Percentiles rank a stretch among this genome's conserved stretches.
Conservation (phyloP, 1,140 invertebrate genomes). For the Steinernema khuongi region DNA sequence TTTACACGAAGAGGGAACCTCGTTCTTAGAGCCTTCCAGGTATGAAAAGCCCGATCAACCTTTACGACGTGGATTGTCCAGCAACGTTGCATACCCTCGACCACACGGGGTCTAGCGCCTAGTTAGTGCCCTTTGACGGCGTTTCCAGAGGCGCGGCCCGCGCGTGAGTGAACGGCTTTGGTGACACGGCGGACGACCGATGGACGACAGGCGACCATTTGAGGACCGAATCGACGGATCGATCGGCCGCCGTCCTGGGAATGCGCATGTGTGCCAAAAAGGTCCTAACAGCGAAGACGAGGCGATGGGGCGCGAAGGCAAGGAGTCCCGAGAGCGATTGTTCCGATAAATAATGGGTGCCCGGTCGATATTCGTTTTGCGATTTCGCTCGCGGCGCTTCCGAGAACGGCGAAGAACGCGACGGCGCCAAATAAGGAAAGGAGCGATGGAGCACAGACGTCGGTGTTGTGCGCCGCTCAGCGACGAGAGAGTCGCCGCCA, state of each 20-base stretch:
- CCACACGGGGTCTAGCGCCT: no score
- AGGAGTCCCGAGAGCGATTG: constrained; percentile 10
- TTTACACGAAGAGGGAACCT: no score
- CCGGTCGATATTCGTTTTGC: constrained; percentile 3
- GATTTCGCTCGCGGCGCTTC: neutral
- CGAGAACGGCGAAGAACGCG: no score
- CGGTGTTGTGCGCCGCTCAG: neutral
- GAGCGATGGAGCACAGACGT: no score
- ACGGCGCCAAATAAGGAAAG: neutral
- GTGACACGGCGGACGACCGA: neutral
- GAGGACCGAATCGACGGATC: neutral
- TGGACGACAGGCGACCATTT: neutral
- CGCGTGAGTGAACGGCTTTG: neutral
- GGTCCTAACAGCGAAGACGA: neutral
- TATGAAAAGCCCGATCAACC: no score
- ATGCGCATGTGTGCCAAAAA: neutral
- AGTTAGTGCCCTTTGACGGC: no score
- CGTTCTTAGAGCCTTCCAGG: no score
- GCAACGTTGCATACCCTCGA: no score
- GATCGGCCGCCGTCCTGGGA: neutral
- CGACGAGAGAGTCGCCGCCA: neutral
- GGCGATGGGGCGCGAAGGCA: neutral
- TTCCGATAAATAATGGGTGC: constrained; percentile 16
- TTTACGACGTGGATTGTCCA: no score
- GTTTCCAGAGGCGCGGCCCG: neutral